Conservation (phyloP, 2,797 vertebrate genomes). For the Sus cebifrons region DNA sequence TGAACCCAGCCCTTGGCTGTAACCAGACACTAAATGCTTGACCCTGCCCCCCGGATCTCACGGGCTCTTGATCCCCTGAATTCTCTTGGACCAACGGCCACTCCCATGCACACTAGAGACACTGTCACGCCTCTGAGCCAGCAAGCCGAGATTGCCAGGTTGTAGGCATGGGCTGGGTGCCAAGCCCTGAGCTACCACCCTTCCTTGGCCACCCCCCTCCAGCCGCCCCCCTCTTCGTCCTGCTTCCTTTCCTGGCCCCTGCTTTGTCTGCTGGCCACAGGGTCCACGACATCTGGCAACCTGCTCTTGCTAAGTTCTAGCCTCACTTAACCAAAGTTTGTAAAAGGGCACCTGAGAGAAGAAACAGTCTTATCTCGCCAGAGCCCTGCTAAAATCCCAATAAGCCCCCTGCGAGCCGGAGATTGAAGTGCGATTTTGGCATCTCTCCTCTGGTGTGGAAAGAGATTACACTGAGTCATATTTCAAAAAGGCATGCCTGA, state of each 20-base stretch:
- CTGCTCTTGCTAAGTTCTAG: neutral
- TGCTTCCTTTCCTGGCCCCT: neutral
- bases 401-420: slow-evolving; percentile 77
- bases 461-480: slow-evolving; percentile 86
- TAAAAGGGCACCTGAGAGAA: slow-evolving; percentile 78
- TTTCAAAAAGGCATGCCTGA: slow-evolving; percentile 85
- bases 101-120: neutral
- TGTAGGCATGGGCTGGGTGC: neutral
- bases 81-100: neutral
- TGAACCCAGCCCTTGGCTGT: neutral
- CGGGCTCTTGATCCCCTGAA: too few relatives aligned
- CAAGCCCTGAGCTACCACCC: neutral
- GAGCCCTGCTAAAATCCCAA: slow-evolving; percentile 78
- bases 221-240: too few relatives aligned
- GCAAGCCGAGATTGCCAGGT: neutral
- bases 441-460: slow-evolving; percentile 86
- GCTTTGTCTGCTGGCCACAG: neutral
- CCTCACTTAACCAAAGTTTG: slow-evolving; percentile 79
- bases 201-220: too few relatives aligned
- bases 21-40: neutral
- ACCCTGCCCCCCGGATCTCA: neutral
- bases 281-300: neutral
- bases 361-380: slow-evolving; percentile 72
- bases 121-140: neutral
- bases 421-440: slow-evolving; percentile 84